These are phyloP conservation scores for Neodon shergylaensis DNA, from an alignment of 2,113 vertebrate genomes.

Conservation along the genomic window DNA sequence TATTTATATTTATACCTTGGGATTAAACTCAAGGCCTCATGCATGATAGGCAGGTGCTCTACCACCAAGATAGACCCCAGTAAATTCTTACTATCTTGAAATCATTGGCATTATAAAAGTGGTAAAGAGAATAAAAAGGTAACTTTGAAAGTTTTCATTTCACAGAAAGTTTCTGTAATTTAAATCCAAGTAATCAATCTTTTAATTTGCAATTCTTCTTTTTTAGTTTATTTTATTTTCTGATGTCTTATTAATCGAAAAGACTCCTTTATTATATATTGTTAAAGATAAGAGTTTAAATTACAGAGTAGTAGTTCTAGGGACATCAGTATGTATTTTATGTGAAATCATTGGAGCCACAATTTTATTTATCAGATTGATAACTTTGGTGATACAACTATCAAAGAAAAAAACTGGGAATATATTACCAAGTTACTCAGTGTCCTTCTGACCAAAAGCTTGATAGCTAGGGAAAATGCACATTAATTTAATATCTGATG, in stretches of 20 bases:
- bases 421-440: slow-evolving; percentile 61
- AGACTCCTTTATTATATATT: slow-evolving; percentile 16
- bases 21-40: neutral
- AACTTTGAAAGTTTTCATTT: slow-evolving; percentile 4
- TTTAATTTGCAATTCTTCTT: slow-evolving; percentile 3
- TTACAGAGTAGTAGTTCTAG: slow-evolving; percentile 46
- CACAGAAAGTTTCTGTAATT: slow-evolving; percentile 42
- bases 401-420: slow-evolving; percentile 54
- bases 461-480: slow-evolving; percentile 65
- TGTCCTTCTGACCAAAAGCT: slow-evolving; percentile 60
- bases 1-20: neutral
- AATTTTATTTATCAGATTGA: slow-evolving; percentile 64
- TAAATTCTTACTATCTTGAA: slow-evolving; percentile 35
- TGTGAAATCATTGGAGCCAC: slow-evolving; percentile 17
- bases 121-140: slow-evolving; percentile 25
- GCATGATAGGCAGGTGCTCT: neutral
- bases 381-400: slow-evolving; percentile 45
- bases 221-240: slow-evolving; percentile 64
- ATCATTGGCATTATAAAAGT: slow-evolving; percentile 37
- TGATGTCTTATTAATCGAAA: slow-evolving; percentile 33
- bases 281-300: slow-evolving; percentile 51
- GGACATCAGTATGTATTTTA: neutral
- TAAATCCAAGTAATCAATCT: slow-evolving; percentile 58
- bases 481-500: slow-evolving; percentile 46
- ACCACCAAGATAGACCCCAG: neutral